Conservation (phyloP, 30 jellyfish, hydroid and myxozoan species). For the Pseudorhiza aurosa region DNA sequence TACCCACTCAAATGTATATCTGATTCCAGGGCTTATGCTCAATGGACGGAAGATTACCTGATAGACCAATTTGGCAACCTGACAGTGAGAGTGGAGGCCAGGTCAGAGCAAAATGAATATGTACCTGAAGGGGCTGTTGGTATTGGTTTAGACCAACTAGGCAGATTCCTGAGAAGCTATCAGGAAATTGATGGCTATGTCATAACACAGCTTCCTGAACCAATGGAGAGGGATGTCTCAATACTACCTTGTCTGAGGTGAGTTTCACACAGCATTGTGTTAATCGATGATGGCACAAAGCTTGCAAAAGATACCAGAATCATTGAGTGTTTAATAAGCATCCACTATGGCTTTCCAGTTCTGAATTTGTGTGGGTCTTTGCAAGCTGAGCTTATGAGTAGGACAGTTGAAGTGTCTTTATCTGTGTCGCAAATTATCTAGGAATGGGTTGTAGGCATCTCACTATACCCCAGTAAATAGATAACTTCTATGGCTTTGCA, state of each 20-base stretch:
- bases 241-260: conserved; percentile 72
- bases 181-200: conserved; percentile 56
- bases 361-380: too few relatives aligned
- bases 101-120: conserved; percentile 10
- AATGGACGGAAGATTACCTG: conserved; percentile 74
- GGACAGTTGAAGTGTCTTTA: too few relatives aligned
- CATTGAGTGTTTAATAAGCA: too few relatives aligned
- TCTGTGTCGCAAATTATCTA: too few relatives aligned
- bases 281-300: too few relatives aligned
- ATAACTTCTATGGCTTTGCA: too few relatives aligned
- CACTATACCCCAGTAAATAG: too few relatives aligned
- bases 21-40: conserved; percentile 43
- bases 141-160: conserved; percentile 57
- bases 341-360: too few relatives aligned
- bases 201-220: conserved; percentile 73
- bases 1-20: not conserved
- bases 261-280: not conserved
- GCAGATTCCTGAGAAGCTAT: conserved; percentile 28
- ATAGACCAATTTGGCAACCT: conserved; percentile 40
- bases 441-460: too few relatives aligned
- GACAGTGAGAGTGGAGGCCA: conserved; percentile 70
- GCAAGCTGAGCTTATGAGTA: too few relatives aligned
- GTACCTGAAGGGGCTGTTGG: conserved; percentile 64
- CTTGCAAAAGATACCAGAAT: too few relatives aligned
- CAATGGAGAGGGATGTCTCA: conserved; percentile 69